Conservation (phyloP, 2,113 vertebrate species). For the Eretmodus cyanostictus region DNA sequence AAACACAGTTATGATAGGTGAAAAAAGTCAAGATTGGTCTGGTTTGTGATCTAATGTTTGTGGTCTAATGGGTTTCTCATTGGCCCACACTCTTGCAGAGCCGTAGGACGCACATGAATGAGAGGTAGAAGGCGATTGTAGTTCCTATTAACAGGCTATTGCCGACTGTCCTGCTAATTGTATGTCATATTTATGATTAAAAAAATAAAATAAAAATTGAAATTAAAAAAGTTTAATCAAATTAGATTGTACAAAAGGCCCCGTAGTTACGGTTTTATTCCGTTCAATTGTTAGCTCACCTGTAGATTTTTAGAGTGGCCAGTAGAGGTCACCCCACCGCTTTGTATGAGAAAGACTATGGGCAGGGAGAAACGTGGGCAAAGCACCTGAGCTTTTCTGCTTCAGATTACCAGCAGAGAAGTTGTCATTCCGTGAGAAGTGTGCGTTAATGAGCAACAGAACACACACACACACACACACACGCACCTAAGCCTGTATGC, state of each 20-base stretch:
- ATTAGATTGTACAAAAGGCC: neutral
- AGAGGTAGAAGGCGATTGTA: neutral
- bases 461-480: too few relatives aligned
- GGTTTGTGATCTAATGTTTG: neutral
- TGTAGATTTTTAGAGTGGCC: neutral
- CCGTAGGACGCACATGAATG: neutral
- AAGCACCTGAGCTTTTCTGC: too few relatives aligned
- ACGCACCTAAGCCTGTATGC: too few relatives aligned
- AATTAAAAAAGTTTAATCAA: neutral
- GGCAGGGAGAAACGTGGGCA: too few relatives aligned
- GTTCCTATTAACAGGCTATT: neutral
- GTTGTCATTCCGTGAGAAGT: too few relatives aligned
- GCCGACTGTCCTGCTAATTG: neutral
- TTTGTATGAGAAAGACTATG: too few relatives aligned
- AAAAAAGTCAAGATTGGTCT: neutral
- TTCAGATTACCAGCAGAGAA: too few relatives aligned
- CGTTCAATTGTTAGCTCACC: neutral
- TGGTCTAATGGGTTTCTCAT: neutral
- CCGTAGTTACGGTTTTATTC: neutral
- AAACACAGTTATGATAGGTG: neutral
- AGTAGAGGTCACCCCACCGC: too few relatives aligned
- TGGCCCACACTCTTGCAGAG: neutral
- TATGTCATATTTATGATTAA: neutral
- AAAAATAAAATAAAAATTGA: neutral
- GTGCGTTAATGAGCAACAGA: too few relatives aligned